phyloP scores from a whole-genome alignment of 2,888 invertebrate genomes.

The Ectropis crepuscularia region DNA sequence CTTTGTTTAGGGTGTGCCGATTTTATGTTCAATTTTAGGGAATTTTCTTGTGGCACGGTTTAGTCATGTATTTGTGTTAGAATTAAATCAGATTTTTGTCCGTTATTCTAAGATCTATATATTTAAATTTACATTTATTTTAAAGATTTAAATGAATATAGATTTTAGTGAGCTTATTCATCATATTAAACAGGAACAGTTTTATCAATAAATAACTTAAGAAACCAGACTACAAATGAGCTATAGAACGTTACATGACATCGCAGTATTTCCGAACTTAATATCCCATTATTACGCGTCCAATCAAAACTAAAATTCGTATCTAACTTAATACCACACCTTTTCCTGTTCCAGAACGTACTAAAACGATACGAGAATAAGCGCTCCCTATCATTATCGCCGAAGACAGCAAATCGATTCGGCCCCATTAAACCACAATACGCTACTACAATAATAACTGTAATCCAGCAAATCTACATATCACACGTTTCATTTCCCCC shows the following conservation, averaged over 20 bases:
- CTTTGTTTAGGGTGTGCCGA: no score
- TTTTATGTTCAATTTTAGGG: no score
- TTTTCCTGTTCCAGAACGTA: neutral
- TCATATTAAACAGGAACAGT: no score
- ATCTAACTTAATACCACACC: constrained; percentile 30
- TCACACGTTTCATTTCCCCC: constrained; percentile 69
- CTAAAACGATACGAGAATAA: constrained; percentile 31
- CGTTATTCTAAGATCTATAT: no score
- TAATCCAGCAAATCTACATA: constrained; percentile 69
- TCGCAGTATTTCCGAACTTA: neutral
- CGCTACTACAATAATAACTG: constrained; percentile 62
- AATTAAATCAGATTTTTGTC: no score
- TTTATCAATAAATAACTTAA: neutral
- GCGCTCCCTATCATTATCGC: constrained; percentile 46
- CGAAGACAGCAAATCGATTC: constrained; percentile 58
- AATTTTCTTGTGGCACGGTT: no score
- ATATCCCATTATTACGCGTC: constrained; percentile 5
- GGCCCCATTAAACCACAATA: constrained; percentile 57
- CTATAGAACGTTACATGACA: neutral
- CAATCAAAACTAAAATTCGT: constrained; percentile 20
- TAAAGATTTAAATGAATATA: no score
- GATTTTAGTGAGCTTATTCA: no score
- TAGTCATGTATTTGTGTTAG: no score
- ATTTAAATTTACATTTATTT: no score
- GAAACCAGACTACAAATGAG: no score